phyloP scores from a whole-genome alignment of 2,113 vertebrate species.

The Australoheros scitulus region DNA sequence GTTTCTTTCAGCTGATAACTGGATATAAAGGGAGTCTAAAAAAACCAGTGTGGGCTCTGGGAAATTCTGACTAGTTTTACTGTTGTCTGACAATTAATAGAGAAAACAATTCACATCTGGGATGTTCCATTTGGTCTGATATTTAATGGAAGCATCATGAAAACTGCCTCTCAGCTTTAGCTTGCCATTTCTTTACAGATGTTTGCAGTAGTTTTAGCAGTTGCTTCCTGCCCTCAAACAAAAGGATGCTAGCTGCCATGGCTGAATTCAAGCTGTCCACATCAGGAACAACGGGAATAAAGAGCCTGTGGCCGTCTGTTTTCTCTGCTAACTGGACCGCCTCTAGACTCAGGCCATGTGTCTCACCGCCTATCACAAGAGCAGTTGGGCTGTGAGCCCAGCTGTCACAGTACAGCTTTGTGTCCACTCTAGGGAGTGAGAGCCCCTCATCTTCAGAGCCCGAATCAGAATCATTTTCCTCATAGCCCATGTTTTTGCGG shows the following conservation, averaged over 20 bases:
- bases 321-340: conserved; percentile 81
- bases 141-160: conserved; percentile 12
- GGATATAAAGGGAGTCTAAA: too few relatives aligned
- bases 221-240: conserved; percentile 93
- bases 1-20: too few relatives aligned
- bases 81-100: too few relatives aligned
- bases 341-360: conserved; percentile 84
- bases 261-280: conserved; percentile 92
- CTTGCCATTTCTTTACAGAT: conserved; percentile 33
- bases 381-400: conserved; percentile 84
- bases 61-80: too few relatives aligned
- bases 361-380: conserved; percentile 90
- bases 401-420: conserved; percentile 79
- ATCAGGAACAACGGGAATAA: conserved; percentile 83
- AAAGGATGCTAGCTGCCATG: conserved; percentile 87
- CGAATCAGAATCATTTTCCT: conserved; percentile 64
- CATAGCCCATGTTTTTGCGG: conserved; percentile 11
- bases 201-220: conserved; percentile 59
- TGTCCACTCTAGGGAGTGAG: conserved; percentile 71
- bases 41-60: too few relatives aligned
- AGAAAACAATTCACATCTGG: neutral
- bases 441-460: conserved; percentile 17
- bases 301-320: conserved; percentile 81
- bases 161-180: conserved; percentile 23
- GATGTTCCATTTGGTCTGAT: neutral